These are phyloP conservation scores for Lethenteron camtschaticum DNA, from an alignment of 2,113 vertebrate species.

Conservation along the genomic window DNA sequence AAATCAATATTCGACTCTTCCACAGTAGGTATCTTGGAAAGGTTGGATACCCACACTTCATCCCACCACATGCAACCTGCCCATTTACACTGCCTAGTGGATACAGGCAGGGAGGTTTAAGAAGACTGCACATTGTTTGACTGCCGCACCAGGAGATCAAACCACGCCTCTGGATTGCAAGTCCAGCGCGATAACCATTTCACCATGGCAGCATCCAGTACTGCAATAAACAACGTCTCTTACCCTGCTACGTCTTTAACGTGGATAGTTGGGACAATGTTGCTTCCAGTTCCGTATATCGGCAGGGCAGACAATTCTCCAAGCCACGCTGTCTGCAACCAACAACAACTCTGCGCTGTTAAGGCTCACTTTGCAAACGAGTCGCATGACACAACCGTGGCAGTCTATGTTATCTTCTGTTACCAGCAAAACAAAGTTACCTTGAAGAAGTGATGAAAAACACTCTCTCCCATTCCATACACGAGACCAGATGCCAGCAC, in stretches of 20 bases:
- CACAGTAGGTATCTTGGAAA: no score
- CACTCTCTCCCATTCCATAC: conserved; percentile 57
- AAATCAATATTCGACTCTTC: no score
- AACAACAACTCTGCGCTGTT: not conserved
- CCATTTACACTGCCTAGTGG: no score
- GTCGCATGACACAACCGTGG: not conserved
- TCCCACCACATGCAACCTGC: no score
- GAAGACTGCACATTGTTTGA: no score
- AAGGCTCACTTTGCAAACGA: no score
- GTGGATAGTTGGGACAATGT: conserved; percentile 55
- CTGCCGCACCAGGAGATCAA: no score
- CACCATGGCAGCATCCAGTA: no score
- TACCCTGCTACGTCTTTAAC: conserved; percentile 54
- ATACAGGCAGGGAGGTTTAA: no score
- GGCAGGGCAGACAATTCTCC: conserved; percentile 30
- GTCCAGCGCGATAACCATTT: no score
- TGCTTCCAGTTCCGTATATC: conserved; percentile 50
- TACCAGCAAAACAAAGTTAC: conserved; percentile 17
- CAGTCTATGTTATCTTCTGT: not conserved
- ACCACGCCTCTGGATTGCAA: no score
- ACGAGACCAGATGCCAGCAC: conserved; percentile 58
- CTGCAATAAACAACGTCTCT: conserved; percentile 10
- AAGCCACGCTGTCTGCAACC: conserved; percentile 38
- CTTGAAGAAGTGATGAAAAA: conserved; percentile 69
- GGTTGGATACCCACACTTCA: no score